Evolutionary conservation across 2,888 invertebrate species (phyloP).

Genomic region (Tinea semifulvella): DNA sequence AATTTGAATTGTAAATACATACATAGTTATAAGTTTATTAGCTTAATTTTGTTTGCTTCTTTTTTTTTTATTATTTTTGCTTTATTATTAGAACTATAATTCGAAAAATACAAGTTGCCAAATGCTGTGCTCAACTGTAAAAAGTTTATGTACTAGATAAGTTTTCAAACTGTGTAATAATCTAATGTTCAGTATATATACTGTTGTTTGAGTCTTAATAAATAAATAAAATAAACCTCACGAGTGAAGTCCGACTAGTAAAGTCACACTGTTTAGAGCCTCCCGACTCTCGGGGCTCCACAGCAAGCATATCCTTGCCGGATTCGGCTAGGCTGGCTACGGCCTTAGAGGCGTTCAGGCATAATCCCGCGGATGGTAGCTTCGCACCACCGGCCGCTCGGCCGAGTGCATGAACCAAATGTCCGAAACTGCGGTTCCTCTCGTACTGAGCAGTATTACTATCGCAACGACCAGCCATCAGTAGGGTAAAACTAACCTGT

Average conservation of each 20-base stretch:
- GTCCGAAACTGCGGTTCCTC: conserved; percentile 69
- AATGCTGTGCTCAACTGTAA: too few relatives aligned
- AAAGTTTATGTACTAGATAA: too few relatives aligned
- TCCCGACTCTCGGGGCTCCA: conserved; percentile 48
- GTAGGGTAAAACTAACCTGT: conserved; percentile 71
- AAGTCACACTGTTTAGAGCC: conserved; percentile 56
- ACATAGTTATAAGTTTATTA: too few relatives aligned
- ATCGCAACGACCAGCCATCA: conserved; percentile 61
- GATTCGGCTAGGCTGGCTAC: conserved; percentile 68
- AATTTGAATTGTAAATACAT: too few relatives aligned
- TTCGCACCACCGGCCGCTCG: conserved; percentile 72
- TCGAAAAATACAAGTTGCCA: too few relatives aligned
- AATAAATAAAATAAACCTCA: too few relatives aligned
- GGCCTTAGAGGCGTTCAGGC: conserved; percentile 69
- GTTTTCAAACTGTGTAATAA: too few relatives aligned
- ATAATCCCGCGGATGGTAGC: conserved; percentile 73
- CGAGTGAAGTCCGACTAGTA: conserved; percentile 33
- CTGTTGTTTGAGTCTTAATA: too few relatives aligned
- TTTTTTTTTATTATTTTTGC: too few relatives aligned
- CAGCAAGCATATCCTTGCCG: conserved; percentile 45
- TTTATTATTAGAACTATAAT: too few relatives aligned
- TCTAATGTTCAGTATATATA: too few relatives aligned
- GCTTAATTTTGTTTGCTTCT: too few relatives aligned
- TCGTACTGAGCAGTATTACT: conserved; percentile 65
- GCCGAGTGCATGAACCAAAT: conserved; percentile 69